Evolutionary conservation across 2,797 vertebrate species (phyloP), one percentile per base, ranked within the genome.

Genomic region (Coilia nasus): DNA sequence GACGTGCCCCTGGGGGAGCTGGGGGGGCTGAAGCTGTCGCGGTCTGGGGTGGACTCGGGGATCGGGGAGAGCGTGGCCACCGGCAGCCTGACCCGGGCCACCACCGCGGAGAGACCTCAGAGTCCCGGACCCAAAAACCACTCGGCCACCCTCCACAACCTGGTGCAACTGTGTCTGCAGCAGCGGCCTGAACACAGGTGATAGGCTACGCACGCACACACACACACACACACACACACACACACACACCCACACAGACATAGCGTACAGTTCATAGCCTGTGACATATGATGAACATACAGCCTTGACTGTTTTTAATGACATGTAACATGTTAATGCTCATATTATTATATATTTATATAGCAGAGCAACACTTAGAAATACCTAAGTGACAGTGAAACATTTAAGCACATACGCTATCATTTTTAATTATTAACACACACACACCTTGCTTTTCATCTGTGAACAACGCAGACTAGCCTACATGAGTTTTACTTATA

Each of bases 161-260:
- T 99, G 92, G 96, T 99, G 25, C 96, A 99, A 91, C 95, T 97
- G 87, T 99, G 98, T 91, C 96, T 99, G 91, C 97, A 99, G 91
- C 97, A 97, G 88, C 97, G 98, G 90, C 97, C 98, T 1, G 97
- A 98, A 84, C 95, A 94, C 94, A 98, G 98, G 98, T 97, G 44
- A 60, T 2, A 0, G 6, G 1, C 35, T 46, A 47, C 54, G 62
- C 82, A 11, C 21, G 44, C 15, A 60, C 75, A 81, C 35, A 14
- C 75, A 82, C 41, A 62, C 82, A 60, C 62, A 47, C 78, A 35
- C 84, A 54, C 44, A 31, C 85, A 81, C 78, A 81, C 57, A 35
- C 46, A 28, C 60, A 56, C 19, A 54, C 41, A 78, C 31, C 57
- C 50, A 59, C 50, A 57, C 44, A 75, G 47, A 60, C 46, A 85